Base-by-base conservation (phyloP, 2,797 vertebrate genomes). In the Takifugu ocellatus region DNA sequence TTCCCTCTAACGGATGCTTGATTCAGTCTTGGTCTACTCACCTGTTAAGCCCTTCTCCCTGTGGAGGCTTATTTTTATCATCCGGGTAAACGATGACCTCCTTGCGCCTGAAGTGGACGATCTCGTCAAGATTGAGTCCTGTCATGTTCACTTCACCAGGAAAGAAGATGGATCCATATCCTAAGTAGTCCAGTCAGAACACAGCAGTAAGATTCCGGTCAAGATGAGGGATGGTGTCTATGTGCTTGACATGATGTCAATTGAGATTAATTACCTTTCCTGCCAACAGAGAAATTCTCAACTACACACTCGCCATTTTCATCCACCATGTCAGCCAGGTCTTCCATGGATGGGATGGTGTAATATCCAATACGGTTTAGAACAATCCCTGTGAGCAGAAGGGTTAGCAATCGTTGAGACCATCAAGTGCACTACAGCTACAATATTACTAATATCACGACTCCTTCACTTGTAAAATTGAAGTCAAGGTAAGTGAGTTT, bases 81-180 rank as follows among this genome's bases (percentile, higher is more conserved):
- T 98, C 94, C 0, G 94, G 91, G 73, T 99, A 99, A 24, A 99
- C 92, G 0, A 98, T 95, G 24, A 99, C 94, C 75, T 98, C 96
- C 83, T 98, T 98, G 26, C 95, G 91, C 47, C 96, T 91, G 75
- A 99, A 94, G 70, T 98, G 95, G 2, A 98, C 95, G 0, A 97
- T 94, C 47, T 97, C 94, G 43, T 99, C 96, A 3, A 99, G 88
- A 72, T 96, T 96, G 54, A 98, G 60, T 57, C 93, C 92, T 0
- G 92, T 92, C 36, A 97, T 72, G 47, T 95, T 96, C n/a, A 98
- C 81, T 61, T 92, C 89, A 0, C 96, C 96, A 25, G 94, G 90
- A 12, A 98, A 98, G 87, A 92, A 98, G 74, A 98, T 91, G 0
- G 96, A 98, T 15, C 97, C 96, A 2, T 98, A 99, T 43, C 96